A percentile compares a stretch with the other conserved stretches of the same genome.
phyloP scores from a whole-genome alignment of 1,140 invertebrate genomes.

The Caenorhabditis inopinata region DNA sequence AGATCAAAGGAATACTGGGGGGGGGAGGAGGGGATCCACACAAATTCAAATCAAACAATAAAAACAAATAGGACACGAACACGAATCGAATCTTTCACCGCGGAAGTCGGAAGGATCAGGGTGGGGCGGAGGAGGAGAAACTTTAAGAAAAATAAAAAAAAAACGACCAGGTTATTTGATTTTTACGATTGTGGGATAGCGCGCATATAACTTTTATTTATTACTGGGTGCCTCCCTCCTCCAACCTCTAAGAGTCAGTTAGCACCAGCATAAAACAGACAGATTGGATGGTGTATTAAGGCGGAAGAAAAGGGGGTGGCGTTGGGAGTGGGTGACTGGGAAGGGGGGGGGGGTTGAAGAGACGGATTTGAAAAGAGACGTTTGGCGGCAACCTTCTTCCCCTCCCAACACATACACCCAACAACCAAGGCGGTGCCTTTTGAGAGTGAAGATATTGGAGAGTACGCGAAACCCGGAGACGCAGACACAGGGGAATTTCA shows the following conservation, averaged over 20 bases:
- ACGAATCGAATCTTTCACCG: not conserved
- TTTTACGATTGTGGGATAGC: not conserved
- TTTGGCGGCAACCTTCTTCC: not conserved
- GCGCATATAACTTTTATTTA: slow-evolving; percentile 12
- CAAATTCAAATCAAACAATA: slow-evolving; percentile 20
- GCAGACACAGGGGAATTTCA: not conserved
- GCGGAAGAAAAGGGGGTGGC: not conserved
- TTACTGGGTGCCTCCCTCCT: too few species aligned
- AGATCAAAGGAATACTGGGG: not conserved
- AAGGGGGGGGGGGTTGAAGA: too few species aligned
- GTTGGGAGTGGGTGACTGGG: too few species aligned
- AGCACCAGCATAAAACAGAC: too few species aligned
- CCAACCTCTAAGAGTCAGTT: too few species aligned
- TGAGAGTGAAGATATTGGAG: not conserved
- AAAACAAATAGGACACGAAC: not conserved
- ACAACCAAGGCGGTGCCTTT: slow-evolving; percentile 28
- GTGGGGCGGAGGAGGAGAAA: too few species aligned
- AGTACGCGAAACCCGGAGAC: not conserved
- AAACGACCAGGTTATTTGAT: too few species aligned
- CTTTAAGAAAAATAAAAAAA: too few species aligned
- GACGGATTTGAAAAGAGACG: slow-evolving; percentile 24
- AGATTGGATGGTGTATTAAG: slow-evolving; percentile 24
- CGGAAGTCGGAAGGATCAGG: not conserved
- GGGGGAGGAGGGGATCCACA: too few species aligned
- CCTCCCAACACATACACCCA: not conserved